Percentiles rank a stretch among this genome's conserved stretches.
Evolutionary conservation across 2,113 vertebrate species (phyloP).

Genomic region (Callospermophilus lateralis): DNA sequence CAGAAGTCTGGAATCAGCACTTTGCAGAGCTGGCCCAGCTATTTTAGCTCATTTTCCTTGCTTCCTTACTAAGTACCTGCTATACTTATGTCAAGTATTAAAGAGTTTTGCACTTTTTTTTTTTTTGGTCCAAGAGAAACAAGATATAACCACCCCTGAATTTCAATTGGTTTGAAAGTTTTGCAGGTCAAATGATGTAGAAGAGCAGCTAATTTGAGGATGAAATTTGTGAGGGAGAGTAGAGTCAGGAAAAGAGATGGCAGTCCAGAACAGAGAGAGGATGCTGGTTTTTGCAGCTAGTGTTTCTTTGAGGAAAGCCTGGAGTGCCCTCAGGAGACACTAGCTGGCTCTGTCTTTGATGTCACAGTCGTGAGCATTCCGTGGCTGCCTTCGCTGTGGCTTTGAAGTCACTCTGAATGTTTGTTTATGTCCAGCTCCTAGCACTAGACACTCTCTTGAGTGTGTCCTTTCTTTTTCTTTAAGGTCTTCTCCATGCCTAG

Average conservation of each 20-base stretch:
- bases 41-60: neutral
- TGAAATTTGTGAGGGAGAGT: fast-evolving
- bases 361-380: fast-evolving
- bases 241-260: fast-evolving
- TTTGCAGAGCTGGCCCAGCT: fast-evolving
- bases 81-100: no score
- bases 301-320: fast-evolving
- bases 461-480: fast-evolving
- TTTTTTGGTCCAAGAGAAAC: neutral
- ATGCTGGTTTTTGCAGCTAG: fast-evolving
- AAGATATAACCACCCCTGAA: neutral
- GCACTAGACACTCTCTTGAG: neutral
- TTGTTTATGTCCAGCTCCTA: fast-evolving
- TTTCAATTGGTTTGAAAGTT: neutral
- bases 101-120: neutral
- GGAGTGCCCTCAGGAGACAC: fast-evolving
- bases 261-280: fast-evolving
- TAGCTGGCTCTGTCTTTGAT: fast-evolving
- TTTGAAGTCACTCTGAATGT: fast-evolving
- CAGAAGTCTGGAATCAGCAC: fast-evolving
- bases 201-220: neutral
- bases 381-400: fast-evolving
- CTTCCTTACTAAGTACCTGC: neutral
- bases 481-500: neutral
- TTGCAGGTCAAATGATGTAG: neutral